Conservation (phyloP, 2,113 vertebrate genomes). For the Neolamprologus caudopunctatus region DNA sequence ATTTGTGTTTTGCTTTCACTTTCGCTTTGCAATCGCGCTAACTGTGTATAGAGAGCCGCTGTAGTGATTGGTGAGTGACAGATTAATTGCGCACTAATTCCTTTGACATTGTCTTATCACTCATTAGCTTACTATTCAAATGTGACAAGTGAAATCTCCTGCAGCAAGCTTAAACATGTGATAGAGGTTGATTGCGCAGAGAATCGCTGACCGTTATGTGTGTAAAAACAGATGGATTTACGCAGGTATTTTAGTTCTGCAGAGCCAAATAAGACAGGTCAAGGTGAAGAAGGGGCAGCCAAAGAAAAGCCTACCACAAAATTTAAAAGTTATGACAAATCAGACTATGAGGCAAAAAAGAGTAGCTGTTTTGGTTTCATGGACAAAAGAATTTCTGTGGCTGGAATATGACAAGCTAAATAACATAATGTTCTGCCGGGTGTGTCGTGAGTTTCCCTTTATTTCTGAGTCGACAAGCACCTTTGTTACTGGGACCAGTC, state of each 20-base stretch:
- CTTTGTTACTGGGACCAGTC: background rate
- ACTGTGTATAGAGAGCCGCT: background rate
- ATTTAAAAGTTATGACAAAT: rapidly evolving
- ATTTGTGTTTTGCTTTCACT: background rate
- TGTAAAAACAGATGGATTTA: background rate
- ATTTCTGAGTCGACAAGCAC: rapidly evolving
- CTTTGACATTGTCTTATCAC: background rate
- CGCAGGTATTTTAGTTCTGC: background rate
- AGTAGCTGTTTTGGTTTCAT: background rate
- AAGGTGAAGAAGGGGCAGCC: background rate
- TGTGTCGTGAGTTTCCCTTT: background rate
- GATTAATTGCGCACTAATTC: background rate
- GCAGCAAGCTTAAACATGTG: background rate
- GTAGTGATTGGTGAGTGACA: background rate
- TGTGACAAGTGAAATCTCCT: background rate
- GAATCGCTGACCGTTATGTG: background rate
- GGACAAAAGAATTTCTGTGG: background rate
- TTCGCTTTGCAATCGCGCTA: rapidly evolving
- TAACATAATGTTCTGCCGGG: background rate
- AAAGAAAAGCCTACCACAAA: background rate
- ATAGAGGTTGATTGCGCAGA: background rate
- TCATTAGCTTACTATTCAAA: background rate
- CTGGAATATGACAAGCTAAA: background rate
- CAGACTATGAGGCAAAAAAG: background rate
- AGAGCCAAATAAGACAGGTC: background rate